A percentile compares a stretch with the other conserved stretches of the same genome.
Evolutionary conservation across 1,140 invertebrate genomes (phyloP).

Genomic region (Archegozetes longisetosus): DNA sequence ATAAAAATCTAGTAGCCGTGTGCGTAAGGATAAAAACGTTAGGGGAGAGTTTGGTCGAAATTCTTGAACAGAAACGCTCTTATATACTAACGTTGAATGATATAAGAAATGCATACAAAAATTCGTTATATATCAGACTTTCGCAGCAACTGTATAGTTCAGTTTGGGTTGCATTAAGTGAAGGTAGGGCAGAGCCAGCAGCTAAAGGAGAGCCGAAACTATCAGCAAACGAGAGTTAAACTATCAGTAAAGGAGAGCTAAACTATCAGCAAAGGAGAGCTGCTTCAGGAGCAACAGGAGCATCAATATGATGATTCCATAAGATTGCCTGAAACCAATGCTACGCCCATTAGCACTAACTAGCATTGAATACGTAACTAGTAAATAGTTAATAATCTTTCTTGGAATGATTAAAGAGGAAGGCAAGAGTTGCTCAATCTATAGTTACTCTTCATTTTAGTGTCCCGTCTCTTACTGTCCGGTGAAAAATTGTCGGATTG

Average conservation of each 20-base stretch:
- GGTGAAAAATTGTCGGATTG: background rate
- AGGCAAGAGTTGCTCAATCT: background rate
- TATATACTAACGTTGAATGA: background rate
- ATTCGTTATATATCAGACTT: too few species aligned
- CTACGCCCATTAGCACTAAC: background rate
- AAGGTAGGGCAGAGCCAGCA: too few species aligned
- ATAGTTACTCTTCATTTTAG: background rate
- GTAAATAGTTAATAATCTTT: background rate
- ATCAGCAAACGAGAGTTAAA: too few species aligned
- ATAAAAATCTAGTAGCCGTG: background rate
- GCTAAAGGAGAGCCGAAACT: too few species aligned
- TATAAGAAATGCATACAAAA: too few species aligned
- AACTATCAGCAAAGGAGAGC: background rate
- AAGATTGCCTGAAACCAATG: background rate
- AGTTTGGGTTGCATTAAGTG: too few species aligned
- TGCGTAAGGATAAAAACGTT: background rate
- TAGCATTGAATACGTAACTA: background rate
- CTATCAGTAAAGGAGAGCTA: too few species aligned
- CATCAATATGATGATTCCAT: background rate
- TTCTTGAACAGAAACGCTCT: background rate
- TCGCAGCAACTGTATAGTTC: too few species aligned
- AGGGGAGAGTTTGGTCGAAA: background rate
- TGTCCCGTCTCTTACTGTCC: background rate
- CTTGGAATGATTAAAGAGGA: background rate
- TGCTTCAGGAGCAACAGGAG: background rate